Base-by-base conservation (phyloP, 2,797 vertebrate genomes). In the Ceryle rudis region DNA sequence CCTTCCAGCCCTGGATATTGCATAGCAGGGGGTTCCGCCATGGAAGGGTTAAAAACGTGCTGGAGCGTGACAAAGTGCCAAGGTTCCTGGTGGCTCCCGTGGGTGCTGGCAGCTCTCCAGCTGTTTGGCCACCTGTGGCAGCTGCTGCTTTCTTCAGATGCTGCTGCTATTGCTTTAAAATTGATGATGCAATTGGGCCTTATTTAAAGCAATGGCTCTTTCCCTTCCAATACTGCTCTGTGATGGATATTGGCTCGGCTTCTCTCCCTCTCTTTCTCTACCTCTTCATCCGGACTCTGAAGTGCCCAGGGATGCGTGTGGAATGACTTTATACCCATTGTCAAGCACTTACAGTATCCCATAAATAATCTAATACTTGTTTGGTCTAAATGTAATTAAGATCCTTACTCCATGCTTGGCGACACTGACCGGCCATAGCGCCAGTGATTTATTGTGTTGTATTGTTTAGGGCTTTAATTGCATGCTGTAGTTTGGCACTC, bases 321-420 rank as follows among this genome's bases (percentile, higher is more conserved):
- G 71, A 96, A 94, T 80, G 93, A 82, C 95, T 97, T 94, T 86
- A 79, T 85, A 62, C 91, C 91, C 94, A 86, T 91, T 97, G 91
- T 94, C 96, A 96, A 89, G 81, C 92, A 92, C 95, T 94, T 94
- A 86, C 84, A 96, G 95, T 92, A 89, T 33, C 96, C 96, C 96
- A 96, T 97, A 97, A 97, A 97, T 97, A 97, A 97, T 94, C 96
- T 75, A 88, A 96, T 95, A 91, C 95, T 97, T 95, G 95, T 96
- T 97, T 94, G 97, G 96, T 95, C 97, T 97, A 94, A 96, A 94
- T 95, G 97, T 97, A 97, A 97, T 97, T 97, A 97, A 97, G 97
- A 96, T 97, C 93, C 95, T 97, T 95, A 82, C 91, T 97, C 93
- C 96, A 93, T 47, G 97, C 97, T 92, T 94, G 91, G 97, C 77